Conservation (phyloP, 2,797 vertebrate species). For the Alcedo quadribrachys region DNA sequence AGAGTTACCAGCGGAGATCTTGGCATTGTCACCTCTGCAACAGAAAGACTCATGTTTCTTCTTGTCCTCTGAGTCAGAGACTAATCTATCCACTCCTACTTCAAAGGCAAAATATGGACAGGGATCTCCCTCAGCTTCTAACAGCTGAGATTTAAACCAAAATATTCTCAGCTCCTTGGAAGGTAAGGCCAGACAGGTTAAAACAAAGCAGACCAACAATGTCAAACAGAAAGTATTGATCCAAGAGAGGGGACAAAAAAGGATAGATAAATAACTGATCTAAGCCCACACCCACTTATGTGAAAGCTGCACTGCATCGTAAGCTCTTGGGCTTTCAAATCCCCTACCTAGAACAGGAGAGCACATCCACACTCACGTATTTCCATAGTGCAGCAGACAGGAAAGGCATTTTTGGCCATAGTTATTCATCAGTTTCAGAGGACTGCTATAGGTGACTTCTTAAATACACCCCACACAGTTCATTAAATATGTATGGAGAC, state of each 20-base stretch:
- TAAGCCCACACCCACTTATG: not conserved
- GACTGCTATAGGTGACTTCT: not conserved
- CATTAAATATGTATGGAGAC: not conserved
- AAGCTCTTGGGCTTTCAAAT: not conserved
- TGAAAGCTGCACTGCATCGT: not conserved
- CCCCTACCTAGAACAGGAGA: not conserved
- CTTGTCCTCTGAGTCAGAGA: not conserved
- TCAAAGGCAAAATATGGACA: not conserved
- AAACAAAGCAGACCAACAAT: not conserved
- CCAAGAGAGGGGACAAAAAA: not conserved
- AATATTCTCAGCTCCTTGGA: not conserved
- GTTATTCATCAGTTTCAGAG: not conserved
- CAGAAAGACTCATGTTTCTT: not conserved
- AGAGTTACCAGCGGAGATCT: not conserved
- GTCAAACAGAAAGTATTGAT: not conserved
- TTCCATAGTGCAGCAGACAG: not conserved
- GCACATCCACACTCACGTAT: accelerated
- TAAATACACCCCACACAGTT: not conserved
- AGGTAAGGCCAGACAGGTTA: not conserved
- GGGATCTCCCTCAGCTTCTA: not conserved
- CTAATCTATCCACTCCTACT: not conserved
- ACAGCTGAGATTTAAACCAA: not conserved
- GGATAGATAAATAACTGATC: not conserved
- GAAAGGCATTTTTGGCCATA: not conserved
- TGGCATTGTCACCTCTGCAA: not conserved